Base-by-base conservation (phyloP, 2,113 vertebrate genomes). In the Triplophysa dalaica region DNA sequence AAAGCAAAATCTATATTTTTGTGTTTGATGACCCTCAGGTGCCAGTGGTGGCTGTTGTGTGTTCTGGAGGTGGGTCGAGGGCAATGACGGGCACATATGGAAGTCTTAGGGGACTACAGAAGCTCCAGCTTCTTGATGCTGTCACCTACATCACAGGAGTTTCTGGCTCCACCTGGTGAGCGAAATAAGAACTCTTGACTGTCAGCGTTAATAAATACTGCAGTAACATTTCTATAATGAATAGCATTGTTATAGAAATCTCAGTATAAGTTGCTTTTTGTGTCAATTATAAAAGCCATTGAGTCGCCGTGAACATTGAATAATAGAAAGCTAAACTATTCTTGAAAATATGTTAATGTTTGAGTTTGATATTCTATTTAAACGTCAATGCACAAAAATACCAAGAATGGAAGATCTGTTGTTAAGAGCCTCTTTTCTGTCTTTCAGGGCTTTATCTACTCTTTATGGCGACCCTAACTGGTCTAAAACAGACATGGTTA, bases 81-180 rank as follows among this genome's bases (percentile, higher is more conserved):
- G 95, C 95, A 0, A 95, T 95, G 94, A 93, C 92, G 1, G 89
- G 92, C 24, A 88, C 94, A 38, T 93, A 92, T 2, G 95, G 94
- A 2, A 92, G 93, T 64, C 90, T 96, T 80, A 88, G 87, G 7
- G 94, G 89, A 29, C 93, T 97, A 50, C 91, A 92, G 89, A 91
- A 93, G 8, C 86, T 95, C 1, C 87, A 92, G 50, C 87, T 96
- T 2, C 78, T 97, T 83, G 94, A 97, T 72, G 90, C 92, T 8
- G 70, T 93, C 79, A 92, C 90, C 61, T 96, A 96, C 77, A 73
- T 97, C 81, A 94, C 94, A 0, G 92, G 91, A 29, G 92, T 94
- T 75, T 97, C 95, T 6, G 95, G 95, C 38, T 95, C 96, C 0
- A 96, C 95, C 8, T 97, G 95, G 95, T 97, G 72, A 91, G 94